A percentile compares a stretch with the other conserved stretches of the same genome.
Evolutionary conservation across 2,797 vertebrate species (phyloP).

Genomic region (Anguilla megastoma): DNA sequence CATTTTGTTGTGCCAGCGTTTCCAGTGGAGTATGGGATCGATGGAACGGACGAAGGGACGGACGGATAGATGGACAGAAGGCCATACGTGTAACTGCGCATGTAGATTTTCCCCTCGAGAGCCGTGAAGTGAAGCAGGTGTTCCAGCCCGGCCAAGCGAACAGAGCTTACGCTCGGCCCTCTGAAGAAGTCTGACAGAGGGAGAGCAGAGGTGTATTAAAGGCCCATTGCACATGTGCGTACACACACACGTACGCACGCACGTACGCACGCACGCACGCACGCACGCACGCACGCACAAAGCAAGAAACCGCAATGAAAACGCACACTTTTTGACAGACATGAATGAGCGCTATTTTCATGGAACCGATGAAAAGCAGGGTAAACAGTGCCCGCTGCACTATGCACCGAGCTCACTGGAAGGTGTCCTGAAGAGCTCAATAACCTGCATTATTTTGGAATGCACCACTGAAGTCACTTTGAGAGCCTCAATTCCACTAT

Average conservation of each 20-base stretch:
- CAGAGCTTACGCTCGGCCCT: constrained; percentile 80
- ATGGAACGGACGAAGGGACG: not conserved
- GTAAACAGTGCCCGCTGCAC: not conserved
- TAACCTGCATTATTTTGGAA: not conserved
- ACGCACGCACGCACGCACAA: not conserved
- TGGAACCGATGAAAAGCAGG: not conserved
- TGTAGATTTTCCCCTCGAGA: constrained; percentile 85
- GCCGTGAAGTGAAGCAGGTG: constrained; percentile 90
- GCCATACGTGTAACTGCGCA: constrained; percentile 92
- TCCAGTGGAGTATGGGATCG: not conserved
- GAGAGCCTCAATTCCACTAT: not conserved
- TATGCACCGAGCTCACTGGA: not conserved
- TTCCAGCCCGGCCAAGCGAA: constrained; percentile 91
- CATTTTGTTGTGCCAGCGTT: not conserved
- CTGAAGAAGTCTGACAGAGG: constrained; percentile 88
- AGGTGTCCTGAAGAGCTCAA: not conserved
- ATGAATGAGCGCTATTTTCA: not conserved
- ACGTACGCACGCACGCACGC: not conserved
- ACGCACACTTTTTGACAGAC: not conserved
- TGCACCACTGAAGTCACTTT: not conserved
- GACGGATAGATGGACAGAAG: not conserved
- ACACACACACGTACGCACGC: not conserved
- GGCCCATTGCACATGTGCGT: not conserved
- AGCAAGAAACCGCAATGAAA: not conserved
- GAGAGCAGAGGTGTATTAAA: not conserved